Evolutionary conservation across 1,140 invertebrate species (phyloP), one percentile per base, ranked within the genome.

Genomic region (Diabrotica undecimpunctata): DNA sequence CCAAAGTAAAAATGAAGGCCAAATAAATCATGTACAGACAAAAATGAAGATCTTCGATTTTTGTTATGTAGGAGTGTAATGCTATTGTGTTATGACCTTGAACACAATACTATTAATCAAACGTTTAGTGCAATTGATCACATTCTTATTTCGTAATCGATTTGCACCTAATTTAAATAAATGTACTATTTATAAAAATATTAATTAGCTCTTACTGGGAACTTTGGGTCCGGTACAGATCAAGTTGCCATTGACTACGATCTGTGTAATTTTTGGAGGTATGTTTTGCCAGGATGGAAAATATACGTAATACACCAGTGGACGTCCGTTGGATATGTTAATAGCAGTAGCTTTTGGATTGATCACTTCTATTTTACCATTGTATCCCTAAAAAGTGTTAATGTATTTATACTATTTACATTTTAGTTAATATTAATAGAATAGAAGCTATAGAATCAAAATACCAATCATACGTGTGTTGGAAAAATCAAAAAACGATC

Each of bases 231-330:
- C 76, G 13, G 62, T 72, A 64, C 76, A 77, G 12, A 77, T 69
- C 13, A 72, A 39, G 35, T 72, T 54, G n/a, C 73, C 76, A 66
- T 78, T 78, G 5, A 78, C 65, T 5, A 66, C 50, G 46, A 78
- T 76, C 67, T 71, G 76, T 13, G 76, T 78, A 6, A 78, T 65
- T 71, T 64, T 70, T 0, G 76, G 76, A 10, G 73, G 72, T 46
- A 70, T 68, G 37, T 70, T 68, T 51, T 64, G 57, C 75, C 75
- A 78, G 9, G 60, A 12, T 4, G 76, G 76, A 60, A 77, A 78
- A 54, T 63, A 64, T 9, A 78, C 51, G 13, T 64, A 72, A 68
- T 78, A 78, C 52, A 64, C 61, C 38, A 78, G 72, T 6, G 76
- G 74, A 54, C 63, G 67, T 38, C 66, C 38, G 35, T 72, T 66